These are phyloP conservation scores for Brachystomella parvula DNA, from an alignment of 1,140 invertebrate species.

Conservation along the genomic window DNA sequence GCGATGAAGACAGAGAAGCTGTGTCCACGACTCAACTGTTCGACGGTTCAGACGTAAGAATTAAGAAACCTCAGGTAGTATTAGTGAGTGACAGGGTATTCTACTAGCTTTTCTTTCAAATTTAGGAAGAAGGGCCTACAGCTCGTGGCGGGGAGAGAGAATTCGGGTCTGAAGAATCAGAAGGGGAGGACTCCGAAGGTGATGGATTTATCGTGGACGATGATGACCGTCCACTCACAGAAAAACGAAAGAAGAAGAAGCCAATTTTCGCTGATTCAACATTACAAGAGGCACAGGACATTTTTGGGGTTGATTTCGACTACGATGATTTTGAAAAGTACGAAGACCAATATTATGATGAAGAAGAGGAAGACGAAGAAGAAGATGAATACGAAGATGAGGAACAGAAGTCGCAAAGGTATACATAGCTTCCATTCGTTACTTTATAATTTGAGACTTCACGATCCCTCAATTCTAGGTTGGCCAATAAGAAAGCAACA, in stretches of 20 bases:
- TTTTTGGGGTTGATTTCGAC: constrained; percentile 98
- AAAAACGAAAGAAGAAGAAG: constrained; percentile 76
- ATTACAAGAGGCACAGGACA: constrained; percentile 96
- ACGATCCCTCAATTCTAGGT: background rate
- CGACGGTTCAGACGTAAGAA: constrained; percentile 70
- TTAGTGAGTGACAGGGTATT: constrained; percentile 7
- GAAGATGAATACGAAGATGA: constrained; percentile 42
- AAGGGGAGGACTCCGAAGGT: constrained; percentile 64
- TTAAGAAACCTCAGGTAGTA: background rate
- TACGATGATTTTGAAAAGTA: constrained; percentile 90
- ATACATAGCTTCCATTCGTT: too few species aligned
- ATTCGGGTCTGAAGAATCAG: constrained; percentile 62
- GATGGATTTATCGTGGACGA: constrained; percentile 98
- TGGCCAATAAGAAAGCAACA: constrained; percentile 52
- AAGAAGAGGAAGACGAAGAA: constrained; percentile 63
- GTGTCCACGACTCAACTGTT: constrained; percentile 87
- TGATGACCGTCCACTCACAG: constrained; percentile 81
- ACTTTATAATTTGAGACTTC: too few species aligned
- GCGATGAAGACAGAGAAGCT: constrained; percentile 67
- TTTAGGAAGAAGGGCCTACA: constrained; percentile 67
- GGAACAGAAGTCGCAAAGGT: constrained; percentile 33
- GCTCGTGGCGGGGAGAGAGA: constrained; percentile 55
- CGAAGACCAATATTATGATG: constrained; percentile 78
- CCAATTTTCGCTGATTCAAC: constrained; percentile 85
- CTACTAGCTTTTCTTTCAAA: background rate